Conservation (phyloP, 30 jellyfish, hydroid and myxozoan species). For the Aurelia aurita region DNA sequence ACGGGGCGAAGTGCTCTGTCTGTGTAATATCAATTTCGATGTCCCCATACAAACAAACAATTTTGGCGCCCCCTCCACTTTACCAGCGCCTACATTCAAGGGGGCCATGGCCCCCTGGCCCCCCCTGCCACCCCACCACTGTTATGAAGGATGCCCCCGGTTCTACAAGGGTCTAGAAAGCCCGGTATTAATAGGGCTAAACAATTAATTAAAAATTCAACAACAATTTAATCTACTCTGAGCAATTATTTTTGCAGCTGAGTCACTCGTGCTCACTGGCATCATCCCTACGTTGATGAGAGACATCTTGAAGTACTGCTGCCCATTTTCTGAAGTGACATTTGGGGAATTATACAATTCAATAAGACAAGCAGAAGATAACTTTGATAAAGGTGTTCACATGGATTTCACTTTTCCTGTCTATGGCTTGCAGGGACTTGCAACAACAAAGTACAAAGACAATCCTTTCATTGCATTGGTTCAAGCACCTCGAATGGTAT, state of each 20-base stretch:
- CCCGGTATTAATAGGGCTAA: no score
- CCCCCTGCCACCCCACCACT: no score
- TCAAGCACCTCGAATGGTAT: constrained; percentile 92
- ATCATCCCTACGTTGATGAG: constrained; percentile 74
- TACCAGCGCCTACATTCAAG: no score
- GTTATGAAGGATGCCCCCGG: no score
- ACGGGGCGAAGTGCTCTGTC: no score
- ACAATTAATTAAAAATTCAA: no score
- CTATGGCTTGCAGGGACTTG: constrained; percentile 84
- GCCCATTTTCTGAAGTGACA: constrained; percentile 79
- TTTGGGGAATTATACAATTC: constrained; percentile 75
- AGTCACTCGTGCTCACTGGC: constrained; percentile 72
- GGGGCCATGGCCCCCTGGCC: no score
- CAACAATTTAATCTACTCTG: no score
- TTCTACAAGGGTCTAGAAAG: no score
- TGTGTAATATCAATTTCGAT: no score
- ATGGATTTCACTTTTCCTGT: constrained; percentile 89
- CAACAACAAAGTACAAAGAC: constrained; percentile 74
- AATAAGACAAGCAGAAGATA: constrained; percentile 70
- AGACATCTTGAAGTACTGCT: constrained; percentile 68
- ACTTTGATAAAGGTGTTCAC: constrained; percentile 59
- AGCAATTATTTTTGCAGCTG: constrained; percentile 11
- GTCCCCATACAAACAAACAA: no score
- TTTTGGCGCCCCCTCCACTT: no score
- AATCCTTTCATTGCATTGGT: constrained; percentile 90